Conservation (phyloP, 2,797 vertebrate species). For the Molossus alvarezi region DNA sequence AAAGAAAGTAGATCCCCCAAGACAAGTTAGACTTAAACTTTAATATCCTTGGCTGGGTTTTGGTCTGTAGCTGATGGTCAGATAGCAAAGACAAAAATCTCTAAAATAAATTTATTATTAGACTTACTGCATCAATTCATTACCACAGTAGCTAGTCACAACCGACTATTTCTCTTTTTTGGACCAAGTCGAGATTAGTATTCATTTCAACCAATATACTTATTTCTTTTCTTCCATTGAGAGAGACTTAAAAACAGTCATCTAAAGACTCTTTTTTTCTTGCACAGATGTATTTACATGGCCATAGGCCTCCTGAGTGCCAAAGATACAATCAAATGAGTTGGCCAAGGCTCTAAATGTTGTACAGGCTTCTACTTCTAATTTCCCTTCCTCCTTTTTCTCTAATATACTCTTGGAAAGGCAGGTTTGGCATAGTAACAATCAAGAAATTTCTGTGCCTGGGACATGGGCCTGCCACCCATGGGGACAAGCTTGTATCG, state of each 20-base stretch:
- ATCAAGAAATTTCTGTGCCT: slow-evolving; percentile 36
- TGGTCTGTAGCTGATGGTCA: slow-evolving; percentile 68
- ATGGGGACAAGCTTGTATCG: neutral
- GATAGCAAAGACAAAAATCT: slow-evolving; percentile 81
- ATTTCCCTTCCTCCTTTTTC: slow-evolving; percentile 11
- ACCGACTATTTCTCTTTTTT: slow-evolving; percentile 72
- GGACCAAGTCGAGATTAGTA: slow-evolving; percentile 62
- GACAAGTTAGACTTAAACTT: slow-evolving; percentile 71
- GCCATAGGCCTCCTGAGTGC: neutral
- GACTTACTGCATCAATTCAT: slow-evolving; percentile 57
- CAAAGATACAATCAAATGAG: slow-evolving; percentile 54
- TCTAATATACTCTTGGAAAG: slow-evolving; percentile 32
- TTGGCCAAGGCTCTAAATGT: neutral
- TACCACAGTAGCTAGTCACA: slow-evolving; percentile 66
- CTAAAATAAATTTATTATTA: slow-evolving; percentile 81
- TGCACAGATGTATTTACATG: slow-evolving; percentile 5
- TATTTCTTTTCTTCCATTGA: slow-evolving; percentile 73
- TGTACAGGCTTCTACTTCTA: neutral
- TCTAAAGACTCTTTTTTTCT: neutral
- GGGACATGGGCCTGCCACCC: neutral
- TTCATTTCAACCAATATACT: slow-evolving; percentile 72
- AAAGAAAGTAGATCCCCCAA: slow-evolving; percentile 68
- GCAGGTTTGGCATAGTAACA: neutral
- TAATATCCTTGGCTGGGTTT: slow-evolving; percentile 66
- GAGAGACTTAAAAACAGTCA: slow-evolving; percentile 49